These are phyloP conservation scores for Tricholaema leucomelas DNA, from an alignment of 2,113 vertebrate genomes.

Conservation along the genomic window DNA sequence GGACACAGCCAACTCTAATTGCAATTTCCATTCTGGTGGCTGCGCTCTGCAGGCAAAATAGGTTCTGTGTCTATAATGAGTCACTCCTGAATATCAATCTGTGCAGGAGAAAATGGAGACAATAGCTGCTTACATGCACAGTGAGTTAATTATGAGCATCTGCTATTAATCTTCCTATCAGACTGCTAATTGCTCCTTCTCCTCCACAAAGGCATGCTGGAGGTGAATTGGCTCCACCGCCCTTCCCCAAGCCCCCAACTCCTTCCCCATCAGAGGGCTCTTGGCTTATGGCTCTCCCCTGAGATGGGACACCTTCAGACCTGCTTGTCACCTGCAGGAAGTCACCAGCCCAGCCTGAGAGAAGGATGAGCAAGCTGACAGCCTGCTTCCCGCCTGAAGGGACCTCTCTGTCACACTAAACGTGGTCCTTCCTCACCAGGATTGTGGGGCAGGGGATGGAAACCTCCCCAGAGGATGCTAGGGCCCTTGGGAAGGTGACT, in stretches of 20 bases:
- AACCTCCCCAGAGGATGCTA: neutral
- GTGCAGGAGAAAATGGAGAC: conserved; percentile 54
- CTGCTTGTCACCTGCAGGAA: rapidly evolving
- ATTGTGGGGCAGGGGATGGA: neutral
- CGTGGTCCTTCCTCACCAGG: rapidly evolving
- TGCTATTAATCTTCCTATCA: conserved; percentile 73
- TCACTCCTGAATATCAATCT: conserved; percentile 68
- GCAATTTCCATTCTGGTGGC: conserved; percentile 62
- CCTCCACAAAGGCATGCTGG: conserved; percentile 4
- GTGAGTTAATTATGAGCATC: conserved; percentile 71
- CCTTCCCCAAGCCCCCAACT: neutral
- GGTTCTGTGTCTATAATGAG: conserved; percentile 59
- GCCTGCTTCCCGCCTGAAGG: rapidly evolving
- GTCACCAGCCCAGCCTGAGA: neutral
- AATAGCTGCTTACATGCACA: conserved; percentile 71
- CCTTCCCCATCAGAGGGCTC: rapidly evolving
- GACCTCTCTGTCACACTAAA: rapidly evolving
- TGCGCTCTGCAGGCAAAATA: conserved; percentile 54
- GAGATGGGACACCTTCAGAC: too few species aligned
- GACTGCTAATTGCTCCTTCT: conserved; percentile 70
- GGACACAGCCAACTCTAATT: conserved; percentile 39
- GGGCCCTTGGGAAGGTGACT: neutral
- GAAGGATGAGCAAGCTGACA: rapidly evolving
- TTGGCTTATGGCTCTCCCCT: neutral
- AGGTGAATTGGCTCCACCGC: neutral